Evolutionary conservation across 1,140 invertebrate species (phyloP).

Genomic region (Manduca sexta): DNA sequence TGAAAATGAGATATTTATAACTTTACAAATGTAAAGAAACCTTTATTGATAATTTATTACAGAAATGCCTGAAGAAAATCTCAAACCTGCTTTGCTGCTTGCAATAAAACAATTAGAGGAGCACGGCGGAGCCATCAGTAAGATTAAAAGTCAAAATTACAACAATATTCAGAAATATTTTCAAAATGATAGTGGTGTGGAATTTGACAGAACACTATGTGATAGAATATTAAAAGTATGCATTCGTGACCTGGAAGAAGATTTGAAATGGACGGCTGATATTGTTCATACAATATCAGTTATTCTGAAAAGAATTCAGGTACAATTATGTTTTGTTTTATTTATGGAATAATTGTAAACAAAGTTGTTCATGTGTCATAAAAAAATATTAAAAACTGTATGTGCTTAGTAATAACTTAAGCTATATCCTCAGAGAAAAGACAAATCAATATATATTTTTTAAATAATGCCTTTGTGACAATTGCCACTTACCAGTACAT

Average conservation of each 20-base stretch:
- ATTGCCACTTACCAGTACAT: no score
- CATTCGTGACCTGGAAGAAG: constrained; percentile 33
- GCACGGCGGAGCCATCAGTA: no score
- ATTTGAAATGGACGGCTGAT: constrained; percentile 32
- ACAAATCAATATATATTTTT: no score
- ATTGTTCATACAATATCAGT: constrained; percentile 36
- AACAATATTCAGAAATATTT: constrained; percentile 31
- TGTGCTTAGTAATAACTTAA: no score
- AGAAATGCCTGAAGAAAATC: constrained; percentile 4
- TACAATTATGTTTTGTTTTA: constrained; percentile 10
- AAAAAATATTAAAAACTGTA: constrained; percentile 9
- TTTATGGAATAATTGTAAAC: no score
- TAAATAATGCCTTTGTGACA: no score
- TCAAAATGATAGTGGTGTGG: constrained; percentile 18
- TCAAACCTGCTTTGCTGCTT: no score
- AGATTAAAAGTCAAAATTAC: constrained; percentile 30
- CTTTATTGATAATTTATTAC: neutral
- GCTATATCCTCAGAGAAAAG: no score
- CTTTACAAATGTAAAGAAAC: neutral
- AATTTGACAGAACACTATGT: constrained; percentile 19
- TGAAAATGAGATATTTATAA: no score
- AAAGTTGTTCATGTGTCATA: neutral
- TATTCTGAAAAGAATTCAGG: constrained; percentile 44
- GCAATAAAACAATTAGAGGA: no score
- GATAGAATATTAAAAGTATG: constrained; percentile 40